Percentiles rank a stretch among this genome's conserved stretches.
phyloP scores from a whole-genome alignment of 1,140 invertebrate genomes.

The Zaprionus tsacasi region DNA sequence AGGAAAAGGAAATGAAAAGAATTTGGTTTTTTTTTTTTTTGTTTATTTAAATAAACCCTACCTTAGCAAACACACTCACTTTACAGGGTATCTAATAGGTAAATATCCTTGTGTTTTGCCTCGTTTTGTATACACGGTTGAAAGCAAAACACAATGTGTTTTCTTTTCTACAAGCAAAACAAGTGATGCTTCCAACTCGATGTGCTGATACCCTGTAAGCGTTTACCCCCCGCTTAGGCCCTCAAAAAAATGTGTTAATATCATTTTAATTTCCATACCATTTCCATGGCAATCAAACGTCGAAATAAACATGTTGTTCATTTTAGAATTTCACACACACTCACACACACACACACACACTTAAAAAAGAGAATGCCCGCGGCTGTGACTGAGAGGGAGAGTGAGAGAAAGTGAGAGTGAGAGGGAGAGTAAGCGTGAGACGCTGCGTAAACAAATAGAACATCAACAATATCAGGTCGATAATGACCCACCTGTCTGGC shows the following conservation, averaged over 20 bases:
- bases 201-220: neutral
- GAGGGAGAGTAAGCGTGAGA: neutral
- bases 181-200: neutral
- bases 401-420: neutral
- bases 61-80: neutral
- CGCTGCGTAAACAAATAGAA: neutral
- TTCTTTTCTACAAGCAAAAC: neutral
- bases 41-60: too few species aligned
- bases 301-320: constrained; percentile 44
- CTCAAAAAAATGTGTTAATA: constrained; percentile 42
- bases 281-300: constrained; percentile 25
- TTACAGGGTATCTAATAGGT: neutral
- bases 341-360: too few species aligned
- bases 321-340: constrained; percentile 35
- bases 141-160: neutral
- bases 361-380: neutral
- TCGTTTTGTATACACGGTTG: neutral
- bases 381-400: neutral
- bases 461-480: constrained; percentile 3
- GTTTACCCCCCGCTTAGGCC: neutral
- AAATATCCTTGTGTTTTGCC: neutral
- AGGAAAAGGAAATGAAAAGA: too few species aligned
- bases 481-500: constrained; percentile 11
- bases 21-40: too few species aligned
- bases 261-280: constrained; percentile 62